Conservation (phyloP, 2,113 vertebrate species). For the Ursus arctos region DNA sequence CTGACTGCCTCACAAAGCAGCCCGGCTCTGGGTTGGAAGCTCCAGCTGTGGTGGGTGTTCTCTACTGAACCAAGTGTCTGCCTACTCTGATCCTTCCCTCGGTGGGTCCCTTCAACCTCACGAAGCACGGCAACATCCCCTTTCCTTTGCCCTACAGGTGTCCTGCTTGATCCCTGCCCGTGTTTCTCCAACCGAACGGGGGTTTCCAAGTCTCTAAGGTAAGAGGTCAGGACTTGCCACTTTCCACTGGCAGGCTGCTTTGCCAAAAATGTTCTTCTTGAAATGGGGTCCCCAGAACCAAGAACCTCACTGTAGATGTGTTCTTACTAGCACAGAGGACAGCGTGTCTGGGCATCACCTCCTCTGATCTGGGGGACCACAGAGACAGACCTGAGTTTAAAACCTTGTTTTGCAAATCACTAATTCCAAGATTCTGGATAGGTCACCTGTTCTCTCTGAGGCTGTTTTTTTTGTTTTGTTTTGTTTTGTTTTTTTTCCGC, state of each 20-base stretch:
- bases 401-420: neutral
- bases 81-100: neutral
- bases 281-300: neutral
- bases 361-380: neutral
- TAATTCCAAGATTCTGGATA: neutral
- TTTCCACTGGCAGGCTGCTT: neutral
- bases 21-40: neutral
- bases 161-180: neutral
- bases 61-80: neutral
- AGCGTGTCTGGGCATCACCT: neutral
- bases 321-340: neutral
- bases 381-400: neutral
- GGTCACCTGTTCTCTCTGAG: neutral
- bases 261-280: neutral
- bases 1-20: neutral
- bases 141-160: neutral
- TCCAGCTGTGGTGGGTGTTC: neutral
- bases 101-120: neutral
- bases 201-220: neutral
- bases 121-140: neutral
- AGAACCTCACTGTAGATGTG: neutral
- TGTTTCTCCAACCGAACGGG: neutral
- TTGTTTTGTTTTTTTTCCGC: neutral
- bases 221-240: neutral
- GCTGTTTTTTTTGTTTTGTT: neutral